These are phyloP conservation scores for Alcedo atthis DNA, from an alignment of 2,797 vertebrate species.

Conservation along the genomic window DNA sequence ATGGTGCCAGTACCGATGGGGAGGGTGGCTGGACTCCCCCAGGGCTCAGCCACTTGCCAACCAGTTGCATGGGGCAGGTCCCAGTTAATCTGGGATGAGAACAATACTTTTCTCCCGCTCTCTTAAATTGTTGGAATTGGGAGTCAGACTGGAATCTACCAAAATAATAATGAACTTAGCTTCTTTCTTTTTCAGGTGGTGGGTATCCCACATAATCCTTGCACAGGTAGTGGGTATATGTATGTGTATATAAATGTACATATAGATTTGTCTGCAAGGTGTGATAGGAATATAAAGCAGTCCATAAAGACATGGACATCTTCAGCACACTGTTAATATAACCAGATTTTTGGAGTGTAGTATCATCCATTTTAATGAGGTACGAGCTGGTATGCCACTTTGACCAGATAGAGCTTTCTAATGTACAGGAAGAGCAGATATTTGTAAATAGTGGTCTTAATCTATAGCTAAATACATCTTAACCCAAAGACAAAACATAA, in stretches of 20 bases:
- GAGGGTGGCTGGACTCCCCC: not conserved
- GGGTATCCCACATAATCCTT: not conserved
- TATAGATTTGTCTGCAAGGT: not conserved
- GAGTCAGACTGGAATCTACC: not conserved
- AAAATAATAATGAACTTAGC: not conserved
- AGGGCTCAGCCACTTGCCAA: not conserved
- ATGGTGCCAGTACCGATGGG: not conserved
- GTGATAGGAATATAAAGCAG: not conserved
- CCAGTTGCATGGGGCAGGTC: no score
- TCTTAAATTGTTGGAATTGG: not conserved
- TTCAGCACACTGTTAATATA: not conserved
- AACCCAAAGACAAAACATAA: not conserved
- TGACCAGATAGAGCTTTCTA: not conserved
- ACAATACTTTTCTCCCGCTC: not conserved
- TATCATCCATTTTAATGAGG: not conserved
- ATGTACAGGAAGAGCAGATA: not conserved
- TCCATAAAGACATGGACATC: not conserved
- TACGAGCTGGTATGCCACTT: not conserved
- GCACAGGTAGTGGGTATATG: accelerated
- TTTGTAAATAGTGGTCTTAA: not conserved
- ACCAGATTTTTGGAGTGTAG: not conserved
- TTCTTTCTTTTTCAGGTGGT: not conserved
- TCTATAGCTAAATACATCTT: not conserved
- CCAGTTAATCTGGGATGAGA: not conserved
- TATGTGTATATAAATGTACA: not conserved